Conservation (phyloP, 1,140 invertebrate genomes). For the Portunus trituberculatus region DNA sequence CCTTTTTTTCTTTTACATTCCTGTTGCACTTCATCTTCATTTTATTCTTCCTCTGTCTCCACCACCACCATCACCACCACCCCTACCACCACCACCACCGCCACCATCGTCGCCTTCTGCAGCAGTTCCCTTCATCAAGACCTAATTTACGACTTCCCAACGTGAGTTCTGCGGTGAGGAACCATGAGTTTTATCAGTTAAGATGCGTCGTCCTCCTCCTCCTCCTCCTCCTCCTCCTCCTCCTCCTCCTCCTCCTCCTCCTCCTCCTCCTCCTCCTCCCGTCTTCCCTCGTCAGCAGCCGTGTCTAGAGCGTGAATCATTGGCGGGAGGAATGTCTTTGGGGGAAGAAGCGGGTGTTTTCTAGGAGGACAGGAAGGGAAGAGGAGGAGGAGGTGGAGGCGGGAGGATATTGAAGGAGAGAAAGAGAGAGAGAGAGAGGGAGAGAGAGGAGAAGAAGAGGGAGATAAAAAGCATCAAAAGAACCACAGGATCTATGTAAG, state of each 20-base stretch:
- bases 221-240: background rate
- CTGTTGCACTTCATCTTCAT: background rate
- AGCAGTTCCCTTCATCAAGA: background rate
- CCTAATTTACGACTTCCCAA: background rate
- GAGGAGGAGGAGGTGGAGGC: too few relatives aligned
- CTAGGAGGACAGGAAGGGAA: too few relatives aligned
- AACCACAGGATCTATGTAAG: background rate
- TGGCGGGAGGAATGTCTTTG: background rate
- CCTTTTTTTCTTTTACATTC: background rate
- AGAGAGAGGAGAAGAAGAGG: background rate
- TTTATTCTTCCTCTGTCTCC: background rate
- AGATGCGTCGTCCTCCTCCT: background rate
- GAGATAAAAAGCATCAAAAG: background rate
- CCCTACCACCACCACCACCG: background rate
- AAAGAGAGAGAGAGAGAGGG: background rate
- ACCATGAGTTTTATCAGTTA: slow-evolving; percentile 4
- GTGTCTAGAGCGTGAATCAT: background rate
- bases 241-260: background rate
- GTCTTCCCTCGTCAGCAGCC: background rate
- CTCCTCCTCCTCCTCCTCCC: background rate
- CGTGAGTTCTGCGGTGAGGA: background rate
- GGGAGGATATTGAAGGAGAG: too few relatives aligned
- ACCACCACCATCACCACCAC: too few relatives aligned
- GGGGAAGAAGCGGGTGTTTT: background rate
- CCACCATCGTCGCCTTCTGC: background rate